These are phyloP conservation scores for Paradoxurus hermaphroditus DNA, from an alignment of 2,113 vertebrate species.

Conservation along the genomic window DNA sequence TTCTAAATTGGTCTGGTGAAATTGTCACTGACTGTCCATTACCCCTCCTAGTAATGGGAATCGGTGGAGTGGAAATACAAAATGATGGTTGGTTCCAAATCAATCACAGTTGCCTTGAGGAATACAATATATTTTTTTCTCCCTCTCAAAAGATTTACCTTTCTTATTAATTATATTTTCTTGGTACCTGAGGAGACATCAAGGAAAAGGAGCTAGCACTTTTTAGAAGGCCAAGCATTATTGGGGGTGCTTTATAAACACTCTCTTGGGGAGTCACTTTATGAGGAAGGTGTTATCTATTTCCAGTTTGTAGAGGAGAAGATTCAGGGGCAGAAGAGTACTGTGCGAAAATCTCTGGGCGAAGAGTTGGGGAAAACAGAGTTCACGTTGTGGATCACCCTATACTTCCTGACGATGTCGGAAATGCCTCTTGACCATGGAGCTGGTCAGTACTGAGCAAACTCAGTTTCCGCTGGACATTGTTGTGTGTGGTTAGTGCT, in stretches of 20 bases:
- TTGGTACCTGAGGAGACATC: not conserved
- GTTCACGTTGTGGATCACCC: not conserved
- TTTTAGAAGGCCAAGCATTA: not conserved
- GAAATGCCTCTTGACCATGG: not conserved
- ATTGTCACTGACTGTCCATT: constrained; percentile 8
- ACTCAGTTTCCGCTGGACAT: not conserved
- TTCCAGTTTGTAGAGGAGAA: not conserved
- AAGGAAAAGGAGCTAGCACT: not conserved
- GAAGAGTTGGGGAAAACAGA: not conserved
- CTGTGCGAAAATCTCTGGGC: not conserved
- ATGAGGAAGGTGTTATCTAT: not conserved
- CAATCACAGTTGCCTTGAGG: not conserved
- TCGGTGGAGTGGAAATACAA: constrained; percentile 43
- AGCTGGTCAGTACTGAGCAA: not conserved
- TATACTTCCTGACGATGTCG: not conserved
- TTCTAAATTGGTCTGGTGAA: constrained; percentile 10
- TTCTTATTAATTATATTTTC: not conserved
- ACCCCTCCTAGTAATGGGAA: not conserved
- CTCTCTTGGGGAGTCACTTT: not conserved
- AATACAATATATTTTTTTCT: not conserved
- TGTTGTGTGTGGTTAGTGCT: not conserved
- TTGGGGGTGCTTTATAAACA: not conserved
- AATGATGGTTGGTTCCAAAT: constrained; percentile 7
- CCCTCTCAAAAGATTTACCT: not conserved
- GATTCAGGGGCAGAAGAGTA: not conserved